Conservation (phyloP, 2,797 vertebrate species). For the Rhinella marina region DNA sequence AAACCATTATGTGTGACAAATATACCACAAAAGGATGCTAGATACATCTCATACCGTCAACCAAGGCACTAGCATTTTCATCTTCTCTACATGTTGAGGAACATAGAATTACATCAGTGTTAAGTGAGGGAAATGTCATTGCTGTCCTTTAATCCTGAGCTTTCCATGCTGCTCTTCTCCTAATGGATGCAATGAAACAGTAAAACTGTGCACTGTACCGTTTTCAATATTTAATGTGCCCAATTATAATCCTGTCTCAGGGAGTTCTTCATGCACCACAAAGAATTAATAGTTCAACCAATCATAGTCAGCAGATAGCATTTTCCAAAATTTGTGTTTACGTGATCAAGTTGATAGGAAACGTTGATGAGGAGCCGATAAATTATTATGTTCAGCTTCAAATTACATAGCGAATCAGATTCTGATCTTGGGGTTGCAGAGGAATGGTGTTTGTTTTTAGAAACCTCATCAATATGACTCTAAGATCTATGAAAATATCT, state of each 20-base stretch:
- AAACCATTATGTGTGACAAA: not conserved
- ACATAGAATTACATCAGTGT: not conserved
- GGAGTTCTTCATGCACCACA: not conserved
- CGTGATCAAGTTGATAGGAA: not conserved
- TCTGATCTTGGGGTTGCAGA: not conserved
- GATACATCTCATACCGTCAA: too few relatives aligned
- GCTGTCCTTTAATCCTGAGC: not conserved
- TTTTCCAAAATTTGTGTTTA: constrained; percentile 4
- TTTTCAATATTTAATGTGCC: constrained; percentile 31
- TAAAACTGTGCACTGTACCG: not conserved
- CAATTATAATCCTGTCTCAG: constrained; percentile 27
- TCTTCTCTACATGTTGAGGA: not conserved
- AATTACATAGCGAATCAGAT: not conserved
- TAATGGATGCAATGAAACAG: constrained; percentile 16
- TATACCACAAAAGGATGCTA: not conserved
- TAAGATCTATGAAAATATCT: not conserved
- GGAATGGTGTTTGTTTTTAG: not conserved
- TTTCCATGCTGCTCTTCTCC: not conserved
- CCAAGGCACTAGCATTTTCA: too few relatives aligned
- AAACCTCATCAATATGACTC: not conserved
- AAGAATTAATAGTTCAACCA: constrained; percentile 3
- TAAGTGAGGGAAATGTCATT: not conserved
- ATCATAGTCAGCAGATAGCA: not conserved
- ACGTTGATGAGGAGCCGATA: not conserved
- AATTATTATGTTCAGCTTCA: not conserved